Percentiles rank a stretch among this genome's conserved stretches.
phyloP scores from a whole-genome alignment of 2,888 invertebrate genomes.

The Cerastoderma edule region DNA sequence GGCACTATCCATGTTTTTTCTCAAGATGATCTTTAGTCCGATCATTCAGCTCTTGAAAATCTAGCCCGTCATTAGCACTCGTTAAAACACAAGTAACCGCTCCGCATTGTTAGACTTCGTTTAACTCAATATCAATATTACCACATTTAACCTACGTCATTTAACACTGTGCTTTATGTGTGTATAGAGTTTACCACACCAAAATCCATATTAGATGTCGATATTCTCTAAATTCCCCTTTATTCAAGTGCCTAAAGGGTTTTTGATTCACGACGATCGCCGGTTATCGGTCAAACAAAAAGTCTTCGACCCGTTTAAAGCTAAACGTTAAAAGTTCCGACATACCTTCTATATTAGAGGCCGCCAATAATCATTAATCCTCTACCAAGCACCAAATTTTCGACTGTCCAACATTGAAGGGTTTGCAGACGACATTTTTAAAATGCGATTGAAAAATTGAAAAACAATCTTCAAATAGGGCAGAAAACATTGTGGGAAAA shows the following conservation, averaged over 20 bases:
- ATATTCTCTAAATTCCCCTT: slow-evolving; percentile 18
- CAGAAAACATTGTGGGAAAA: slow-evolving; percentile 1
- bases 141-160: slow-evolving; percentile 13
- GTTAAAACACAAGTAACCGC: not conserved
- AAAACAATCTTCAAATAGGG: too few species aligned
- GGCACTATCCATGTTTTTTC: slow-evolving; percentile 14
- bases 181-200: slow-evolving; percentile 17
- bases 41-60: not conserved
- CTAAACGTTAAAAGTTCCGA: slow-evolving; percentile 16
- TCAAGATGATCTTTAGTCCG: not conserved
- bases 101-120: not conserved
- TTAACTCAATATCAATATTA: slow-evolving; percentile 6
- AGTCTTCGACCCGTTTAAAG: not conserved
- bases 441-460: too few species aligned
- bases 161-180: slow-evolving; percentile 2
- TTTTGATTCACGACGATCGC: slow-evolving; percentile 2
- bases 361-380: too few species aligned
- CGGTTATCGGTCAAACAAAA: slow-evolving; percentile 21
- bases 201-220: slow-evolving; percentile 25
- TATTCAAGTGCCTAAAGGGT: slow-evolving; percentile 7
- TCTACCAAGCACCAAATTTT: too few species aligned
- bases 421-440: too few species aligned
- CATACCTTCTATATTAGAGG: too few species aligned
- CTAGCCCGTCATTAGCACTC: not conserved
- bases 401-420: too few species aligned